Conservation (phyloP, 23 tunicate species). For the Styela clava region DNA sequence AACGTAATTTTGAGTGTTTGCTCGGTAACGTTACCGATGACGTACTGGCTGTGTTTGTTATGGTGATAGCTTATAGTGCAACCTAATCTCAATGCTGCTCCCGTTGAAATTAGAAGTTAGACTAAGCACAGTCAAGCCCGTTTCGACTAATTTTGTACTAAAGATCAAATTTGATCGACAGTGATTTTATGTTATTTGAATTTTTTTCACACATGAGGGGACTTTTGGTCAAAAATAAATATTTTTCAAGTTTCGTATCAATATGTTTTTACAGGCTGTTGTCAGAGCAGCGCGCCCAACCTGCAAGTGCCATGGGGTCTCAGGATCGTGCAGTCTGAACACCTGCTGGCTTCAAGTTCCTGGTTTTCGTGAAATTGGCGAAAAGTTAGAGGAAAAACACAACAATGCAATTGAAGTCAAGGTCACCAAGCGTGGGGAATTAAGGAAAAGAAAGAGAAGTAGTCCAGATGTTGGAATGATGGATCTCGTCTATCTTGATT, state of each 20-base stretch:
- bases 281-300: conserved; percentile 26
- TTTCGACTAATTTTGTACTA: too few species aligned
- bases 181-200: too few species aligned
- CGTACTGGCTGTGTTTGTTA: neutral
- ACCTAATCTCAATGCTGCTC: neutral
- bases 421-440: conserved; percentile 1
- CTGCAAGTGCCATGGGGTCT: conserved; percentile 51
- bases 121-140: neutral
- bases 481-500: conserved; percentile 19
- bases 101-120: neutral
- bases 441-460: neutral
- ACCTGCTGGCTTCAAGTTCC: conserved; percentile 41
- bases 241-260: neutral
- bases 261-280: conserved; percentile 21
- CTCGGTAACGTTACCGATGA: neutral
- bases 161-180: too few species aligned
- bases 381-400: conserved; percentile 16
- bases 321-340: conserved; percentile 43
- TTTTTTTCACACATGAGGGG: neutral
- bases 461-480: neutral
- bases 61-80: neutral
- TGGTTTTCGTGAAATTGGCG: conserved; percentile 24
- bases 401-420: conserved; percentile 19
- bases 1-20: neutral
- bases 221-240: neutral